Evolutionary conservation across 2,888 invertebrate genomes (phyloP).

Genomic region (Ectropis crepuscularia): DNA sequence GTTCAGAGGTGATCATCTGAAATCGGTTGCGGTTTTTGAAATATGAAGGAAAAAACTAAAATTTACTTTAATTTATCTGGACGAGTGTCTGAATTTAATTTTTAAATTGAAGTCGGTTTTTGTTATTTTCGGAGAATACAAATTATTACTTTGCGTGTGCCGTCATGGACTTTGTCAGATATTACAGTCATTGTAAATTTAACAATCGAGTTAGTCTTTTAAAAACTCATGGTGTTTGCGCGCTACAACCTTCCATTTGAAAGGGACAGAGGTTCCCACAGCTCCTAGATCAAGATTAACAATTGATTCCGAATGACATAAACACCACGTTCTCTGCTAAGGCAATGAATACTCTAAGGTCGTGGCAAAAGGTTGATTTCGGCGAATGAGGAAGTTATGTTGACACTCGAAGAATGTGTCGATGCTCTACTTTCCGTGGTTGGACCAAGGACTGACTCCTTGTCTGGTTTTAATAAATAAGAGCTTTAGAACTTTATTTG

Average conservation of each 20-base stretch:
- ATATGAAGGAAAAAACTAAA: too few relatives aligned
- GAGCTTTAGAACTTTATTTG: background rate
- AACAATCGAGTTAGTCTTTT: too few relatives aligned
- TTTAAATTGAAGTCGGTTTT: too few relatives aligned
- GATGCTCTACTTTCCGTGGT: constrained; percentile 70
- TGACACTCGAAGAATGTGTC: constrained; percentile 63
- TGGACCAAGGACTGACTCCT: constrained; percentile 57
- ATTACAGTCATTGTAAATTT: too few relatives aligned
- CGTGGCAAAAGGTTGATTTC: constrained; percentile 31
- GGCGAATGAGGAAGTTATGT: constrained; percentile 32
- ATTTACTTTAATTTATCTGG: too few relatives aligned
- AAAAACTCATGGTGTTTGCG: constrained; percentile 17
- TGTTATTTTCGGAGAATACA: too few relatives aligned
- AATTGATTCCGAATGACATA: constrained; percentile 39
- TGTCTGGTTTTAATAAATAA: background rate
- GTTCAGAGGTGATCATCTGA: too few relatives aligned
- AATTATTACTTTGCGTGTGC: too few relatives aligned
- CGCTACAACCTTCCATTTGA: constrained; percentile 65
- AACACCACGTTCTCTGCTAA: background rate
- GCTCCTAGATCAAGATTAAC: constrained; percentile 60
- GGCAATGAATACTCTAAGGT: constrained; percentile 34
- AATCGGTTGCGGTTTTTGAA: too few relatives aligned
- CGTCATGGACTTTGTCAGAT: too few relatives aligned
- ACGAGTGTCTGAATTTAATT: too few relatives aligned
- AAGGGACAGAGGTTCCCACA: constrained; percentile 79